phyloP scores from a whole-genome alignment of 1,140 invertebrate genomes.

The Globodera rostochiensis region DNA sequence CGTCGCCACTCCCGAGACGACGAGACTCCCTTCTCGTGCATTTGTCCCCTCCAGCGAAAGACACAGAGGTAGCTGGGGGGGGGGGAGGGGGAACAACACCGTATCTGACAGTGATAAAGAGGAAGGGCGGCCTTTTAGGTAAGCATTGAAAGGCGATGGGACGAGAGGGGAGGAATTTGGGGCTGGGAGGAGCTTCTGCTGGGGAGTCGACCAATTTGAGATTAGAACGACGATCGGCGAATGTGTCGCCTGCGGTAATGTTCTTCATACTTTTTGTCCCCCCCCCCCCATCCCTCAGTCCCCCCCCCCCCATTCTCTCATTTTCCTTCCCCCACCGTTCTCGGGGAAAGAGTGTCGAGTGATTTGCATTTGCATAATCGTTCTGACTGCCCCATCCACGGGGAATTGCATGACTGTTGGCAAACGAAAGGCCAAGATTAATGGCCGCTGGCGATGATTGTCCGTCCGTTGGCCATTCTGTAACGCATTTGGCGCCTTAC shows the following conservation, averaged over 20 bases:
- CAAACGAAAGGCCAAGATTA: slow-evolving; percentile 1
- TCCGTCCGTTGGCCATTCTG: background rate
- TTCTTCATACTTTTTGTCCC: background rate
- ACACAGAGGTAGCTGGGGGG: background rate
- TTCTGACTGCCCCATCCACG: slow-evolving; percentile 1
- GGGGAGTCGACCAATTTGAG: no score
- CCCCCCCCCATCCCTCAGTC: background rate
- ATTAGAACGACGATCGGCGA: no score
- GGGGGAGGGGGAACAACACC: no score
- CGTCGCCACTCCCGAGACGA: background rate
- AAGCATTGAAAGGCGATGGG: no score
- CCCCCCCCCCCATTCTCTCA: background rate
- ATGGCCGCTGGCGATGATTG: slow-evolving; percentile 16
- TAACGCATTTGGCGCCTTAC: background rate
- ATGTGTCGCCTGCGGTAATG: background rate
- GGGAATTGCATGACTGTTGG: slow-evolving; percentile 7
- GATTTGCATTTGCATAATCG: slow-evolving; percentile 28
- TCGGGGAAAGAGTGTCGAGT: background rate
- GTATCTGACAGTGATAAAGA: no score
- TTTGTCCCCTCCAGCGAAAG: background rate
- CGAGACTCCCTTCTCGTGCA: background rate
- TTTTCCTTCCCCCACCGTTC: background rate
- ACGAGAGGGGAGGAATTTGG: background rate
- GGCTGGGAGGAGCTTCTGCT: background rate
- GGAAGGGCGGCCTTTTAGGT: no score